Evolutionary conservation across 2,113 vertebrate genomes (phyloP), one percentile per base, ranked within the genome.

Genomic region (Oryzias curvinotus): DNA sequence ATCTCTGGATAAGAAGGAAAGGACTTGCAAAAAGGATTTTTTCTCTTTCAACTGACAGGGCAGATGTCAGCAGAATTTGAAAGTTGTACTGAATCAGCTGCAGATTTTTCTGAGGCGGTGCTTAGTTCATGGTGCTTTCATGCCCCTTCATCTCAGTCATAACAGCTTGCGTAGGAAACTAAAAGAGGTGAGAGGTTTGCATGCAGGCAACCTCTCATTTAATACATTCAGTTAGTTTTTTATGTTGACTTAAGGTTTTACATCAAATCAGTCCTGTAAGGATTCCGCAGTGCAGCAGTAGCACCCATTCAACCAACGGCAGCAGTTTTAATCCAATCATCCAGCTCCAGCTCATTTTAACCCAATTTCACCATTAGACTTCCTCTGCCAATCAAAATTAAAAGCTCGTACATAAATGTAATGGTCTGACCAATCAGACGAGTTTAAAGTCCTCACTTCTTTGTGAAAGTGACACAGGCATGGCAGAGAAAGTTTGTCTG

Each of bases 161-260:
- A 78, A 67, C 47, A 65, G 52, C 56, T 77, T 48, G 66, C 36
- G 30, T 72, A 52, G 52, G 65, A 28, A 56, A 70, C 53, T 57
- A 23, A 48, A 65, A 14, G 65, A 72, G 71, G 71, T 71, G 69
- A 54, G 71, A 48, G 52, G 75, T 65, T 43, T 72, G 36, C 68
- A 54, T 48, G 52, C 18, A 26, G 68, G 64, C 81, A 73, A 79
- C 52, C 62, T 67, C 58, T 54, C 48, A 56, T 58, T 68, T 64
- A 65, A 82, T 80, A 71, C 63, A 55, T 65, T 53, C 65, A 77
- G 75, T 80, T 78, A 72, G 75, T 80, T 74, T 36, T 47, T 50
- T 67, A 75, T 76, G 62, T 71, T 81, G 76, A 57, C 46, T 55
- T 59, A 43, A 49, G 68, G 77, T 60, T 65, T 62, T 67, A 62